phyloP scores from a whole-genome alignment of 30 jellyfish, hydroid and myxozoan genomes.

The Aurelia sp. region DNA sequence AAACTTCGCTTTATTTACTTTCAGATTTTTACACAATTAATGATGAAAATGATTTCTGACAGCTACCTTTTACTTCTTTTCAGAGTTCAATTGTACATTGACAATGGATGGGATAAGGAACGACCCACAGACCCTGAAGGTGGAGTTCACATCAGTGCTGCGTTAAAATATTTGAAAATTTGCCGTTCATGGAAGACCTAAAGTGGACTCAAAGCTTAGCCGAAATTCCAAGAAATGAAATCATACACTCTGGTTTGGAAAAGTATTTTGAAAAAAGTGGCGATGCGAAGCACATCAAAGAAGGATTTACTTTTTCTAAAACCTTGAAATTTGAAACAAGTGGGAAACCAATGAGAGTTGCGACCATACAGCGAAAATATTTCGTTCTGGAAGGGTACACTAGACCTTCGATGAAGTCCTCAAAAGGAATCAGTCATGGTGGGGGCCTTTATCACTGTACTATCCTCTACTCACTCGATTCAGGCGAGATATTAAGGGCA shows the following conservation, averaged over 20 bases:
- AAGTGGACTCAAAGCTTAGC: constrained; percentile 22
- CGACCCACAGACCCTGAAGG: constrained; percentile 7
- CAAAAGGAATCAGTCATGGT: constrained; percentile 22
- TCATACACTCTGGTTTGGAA: constrained; percentile 10
- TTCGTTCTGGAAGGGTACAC: constrained; percentile 31
- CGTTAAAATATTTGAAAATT: background rate
- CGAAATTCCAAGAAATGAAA: background rate
- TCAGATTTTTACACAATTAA: too few relatives aligned
- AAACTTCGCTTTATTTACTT: too few relatives aligned
- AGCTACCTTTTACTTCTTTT: background rate
- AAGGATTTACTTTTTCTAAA: constrained; percentile 10
- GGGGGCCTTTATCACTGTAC: constrained; percentile 14
- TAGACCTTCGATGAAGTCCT: constrained; percentile 23
- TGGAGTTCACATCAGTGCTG: constrained; percentile 2
- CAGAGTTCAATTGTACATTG: constrained; percentile 2
- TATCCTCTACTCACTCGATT: background rate
- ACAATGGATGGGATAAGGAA: background rate
- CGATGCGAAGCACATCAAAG: background rate
- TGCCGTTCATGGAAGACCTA: background rate
- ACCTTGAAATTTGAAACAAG: constrained; percentile 32
- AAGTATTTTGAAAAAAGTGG: background rate
- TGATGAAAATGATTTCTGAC: too few relatives aligned
- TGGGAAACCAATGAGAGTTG: constrained; percentile 11
- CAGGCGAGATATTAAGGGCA: constrained; percentile 17
- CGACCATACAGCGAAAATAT: background rate